A percentile compares a stretch with the other conserved stretches of the same genome.
These are phyloP conservation scores for Otus scops DNA, from an alignment of 2,797 vertebrate species.

Conservation along the genomic window DNA sequence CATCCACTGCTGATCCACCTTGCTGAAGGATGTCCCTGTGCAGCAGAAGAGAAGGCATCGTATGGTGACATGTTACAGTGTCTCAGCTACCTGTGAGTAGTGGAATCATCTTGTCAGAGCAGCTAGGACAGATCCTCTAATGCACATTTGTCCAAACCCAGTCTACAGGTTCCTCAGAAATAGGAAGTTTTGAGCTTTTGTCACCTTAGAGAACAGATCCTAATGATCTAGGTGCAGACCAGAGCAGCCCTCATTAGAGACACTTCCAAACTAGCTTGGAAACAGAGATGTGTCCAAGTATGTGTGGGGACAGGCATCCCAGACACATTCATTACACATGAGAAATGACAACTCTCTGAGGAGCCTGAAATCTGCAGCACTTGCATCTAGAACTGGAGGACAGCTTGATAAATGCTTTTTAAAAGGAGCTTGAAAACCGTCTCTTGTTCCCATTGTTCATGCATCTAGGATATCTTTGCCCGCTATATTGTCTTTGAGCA, in stretches of 20 bases:
- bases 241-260: not conserved
- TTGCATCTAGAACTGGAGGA: not conserved
- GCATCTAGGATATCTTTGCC: not conserved
- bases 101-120: not conserved
- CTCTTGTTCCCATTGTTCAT: not conserved
- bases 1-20: conserved; percentile 89
- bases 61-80: not conserved
- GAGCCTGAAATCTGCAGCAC: not conserved
- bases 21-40: conserved; percentile 83
- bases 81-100: not conserved
- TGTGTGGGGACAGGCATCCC: not conserved
- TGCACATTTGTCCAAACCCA: not conserved
- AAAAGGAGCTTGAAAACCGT: not conserved
- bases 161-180: not conserved
- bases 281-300: not conserved
- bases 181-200: not conserved
- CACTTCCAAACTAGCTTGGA: not conserved
- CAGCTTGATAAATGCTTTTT: not conserved
- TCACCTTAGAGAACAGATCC: not conserved
- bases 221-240: not conserved
- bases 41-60: not conserved
- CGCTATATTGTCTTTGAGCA: not conserved
- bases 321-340: not conserved
- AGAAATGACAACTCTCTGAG: not conserved
- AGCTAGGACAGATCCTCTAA: not conserved